These are phyloP conservation scores for Paralichthys olivaceus DNA, from an alignment of 2,113 vertebrate genomes.

Conservation along the genomic window DNA sequence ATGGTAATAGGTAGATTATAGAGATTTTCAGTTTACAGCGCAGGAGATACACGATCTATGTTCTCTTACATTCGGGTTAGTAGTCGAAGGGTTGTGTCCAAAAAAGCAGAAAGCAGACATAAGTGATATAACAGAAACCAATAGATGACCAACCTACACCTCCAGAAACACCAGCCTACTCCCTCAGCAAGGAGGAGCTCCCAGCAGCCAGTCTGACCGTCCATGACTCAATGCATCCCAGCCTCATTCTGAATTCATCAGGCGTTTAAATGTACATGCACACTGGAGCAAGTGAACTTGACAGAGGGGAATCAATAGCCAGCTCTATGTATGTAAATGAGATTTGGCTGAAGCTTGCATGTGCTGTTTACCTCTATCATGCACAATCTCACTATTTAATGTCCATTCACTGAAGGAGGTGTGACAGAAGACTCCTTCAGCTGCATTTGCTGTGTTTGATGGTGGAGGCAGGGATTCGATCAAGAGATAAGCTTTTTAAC, in stretches of 20 bases:
- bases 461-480: conserved; percentile 2
- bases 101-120: conserved; percentile 13
- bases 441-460: conserved; percentile 14
- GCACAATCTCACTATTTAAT: conserved; percentile 1
- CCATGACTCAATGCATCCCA: conserved; percentile 55
- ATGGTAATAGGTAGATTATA: too few species aligned
- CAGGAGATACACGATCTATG: too few species aligned
- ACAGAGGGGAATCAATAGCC: conserved; percentile 68
- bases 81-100: background rate
- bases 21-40: too few species aligned
- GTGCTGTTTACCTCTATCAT: conserved; percentile 18
- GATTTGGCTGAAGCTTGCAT: conserved; percentile 29
- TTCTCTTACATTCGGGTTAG: background rate
- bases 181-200: conserved; percentile 47
- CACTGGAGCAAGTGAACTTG: conserved; percentile 48
- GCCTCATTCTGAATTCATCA: conserved; percentile 70
- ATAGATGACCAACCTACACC: conserved; percentile 3
- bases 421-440: conserved; percentile 7
- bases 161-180: conserved; percentile 34
- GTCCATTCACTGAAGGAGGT: conserved; percentile 34
- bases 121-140: background rate
- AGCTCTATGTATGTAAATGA: conserved; percentile 61
- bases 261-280: conserved; percentile 61
- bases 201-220: conserved; percentile 14
- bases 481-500: background rate